Evolutionary conservation across 1,140 invertebrate species (phyloP).

Genomic region (Aphelinus certus): DNA sequence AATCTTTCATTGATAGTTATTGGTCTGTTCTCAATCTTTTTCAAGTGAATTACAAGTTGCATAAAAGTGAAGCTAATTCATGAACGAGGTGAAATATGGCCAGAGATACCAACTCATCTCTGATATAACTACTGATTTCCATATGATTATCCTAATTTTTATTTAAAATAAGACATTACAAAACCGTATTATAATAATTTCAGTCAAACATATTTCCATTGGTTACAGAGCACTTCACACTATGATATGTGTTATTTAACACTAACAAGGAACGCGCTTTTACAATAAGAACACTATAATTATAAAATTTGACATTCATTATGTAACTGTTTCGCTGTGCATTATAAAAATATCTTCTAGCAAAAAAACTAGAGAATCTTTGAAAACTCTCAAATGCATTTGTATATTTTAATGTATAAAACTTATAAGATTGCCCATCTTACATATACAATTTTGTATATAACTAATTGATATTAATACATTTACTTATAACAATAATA

Average conservation of each 20-base stretch:
- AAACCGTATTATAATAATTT: constrained; percentile 23
- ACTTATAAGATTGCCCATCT: not conserved
- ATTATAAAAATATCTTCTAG: not conserved
- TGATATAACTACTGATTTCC: no score
- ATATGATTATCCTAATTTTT: constrained; percentile 6
- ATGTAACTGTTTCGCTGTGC: constrained; percentile 19
- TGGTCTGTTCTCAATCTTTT: no score
- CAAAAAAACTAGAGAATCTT: no score
- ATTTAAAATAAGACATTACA: constrained; percentile 32
- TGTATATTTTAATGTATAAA: constrained; percentile 3
- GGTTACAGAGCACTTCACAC: constrained; percentile 34
- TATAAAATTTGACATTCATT: constrained; percentile 3
- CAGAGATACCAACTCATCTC: no score
- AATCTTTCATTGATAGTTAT: no score
- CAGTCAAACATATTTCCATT: constrained; percentile 32
- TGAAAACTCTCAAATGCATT: not conserved
- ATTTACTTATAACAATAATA: constrained; percentile 23
- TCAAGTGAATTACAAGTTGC: no score
- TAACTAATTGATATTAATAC: constrained; percentile 7
- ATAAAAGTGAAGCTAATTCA: no score
- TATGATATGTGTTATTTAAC: constrained; percentile 40
- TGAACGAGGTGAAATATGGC: no score
- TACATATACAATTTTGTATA: constrained; percentile 14
- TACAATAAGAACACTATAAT: constrained; percentile 38
- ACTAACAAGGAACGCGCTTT: constrained; percentile 33